phyloP scores from a whole-genome alignment of 2,888 invertebrate genomes.

The Criorhina ranunculi region DNA sequence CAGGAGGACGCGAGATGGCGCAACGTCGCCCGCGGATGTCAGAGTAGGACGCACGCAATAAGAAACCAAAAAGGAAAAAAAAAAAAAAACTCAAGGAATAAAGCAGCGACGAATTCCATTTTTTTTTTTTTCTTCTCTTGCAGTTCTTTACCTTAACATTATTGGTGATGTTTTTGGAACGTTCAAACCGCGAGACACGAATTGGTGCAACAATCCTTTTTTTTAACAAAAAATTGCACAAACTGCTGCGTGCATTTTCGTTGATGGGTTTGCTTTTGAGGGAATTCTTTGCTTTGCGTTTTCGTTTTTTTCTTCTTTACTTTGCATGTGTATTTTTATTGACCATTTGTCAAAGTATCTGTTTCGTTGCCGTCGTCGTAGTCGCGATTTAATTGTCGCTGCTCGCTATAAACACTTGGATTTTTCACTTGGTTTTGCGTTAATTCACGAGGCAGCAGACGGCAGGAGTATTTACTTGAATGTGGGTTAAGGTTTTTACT shows the following conservation, averaged over 20 bases:
- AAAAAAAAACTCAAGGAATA: conserved; percentile 49
- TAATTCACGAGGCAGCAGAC: conserved; percentile 15
- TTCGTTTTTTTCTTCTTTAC: conserved; percentile 66
- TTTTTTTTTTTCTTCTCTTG: conserved; percentile 39
- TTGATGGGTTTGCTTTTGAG: conserved; percentile 72
- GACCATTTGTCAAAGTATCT: conserved; percentile 77
- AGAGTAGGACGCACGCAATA: conserved; percentile 71
- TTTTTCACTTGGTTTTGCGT: conserved; percentile 56
- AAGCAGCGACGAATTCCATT: conserved; percentile 72
- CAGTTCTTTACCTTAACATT: conserved; percentile 69
- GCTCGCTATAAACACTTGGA: conserved; percentile 72
- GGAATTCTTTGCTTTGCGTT: conserved; percentile 63
- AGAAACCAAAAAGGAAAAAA: conserved; percentile 51
- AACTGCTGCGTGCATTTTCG: conserved; percentile 73
- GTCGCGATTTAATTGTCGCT: conserved; percentile 76
- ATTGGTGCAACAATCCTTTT: conserved; percentile 26
- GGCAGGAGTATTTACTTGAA: conserved; percentile 15
- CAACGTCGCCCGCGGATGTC: conserved; percentile 52
- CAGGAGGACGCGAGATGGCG: conserved; percentile 71
- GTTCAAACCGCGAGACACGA: conserved; percentile 46
- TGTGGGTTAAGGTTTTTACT: conserved; percentile 43
- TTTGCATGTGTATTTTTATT: conserved; percentile 76
- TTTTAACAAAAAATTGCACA: conserved; percentile 66
- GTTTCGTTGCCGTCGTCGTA: conserved; percentile 68
- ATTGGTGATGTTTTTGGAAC: conserved; percentile 61